A percentile compares a stretch with the other conserved stretches of the same genome.
Conservation (phyloP, 2,797 vertebrate species). For the Myripristis murdjan region DNA sequence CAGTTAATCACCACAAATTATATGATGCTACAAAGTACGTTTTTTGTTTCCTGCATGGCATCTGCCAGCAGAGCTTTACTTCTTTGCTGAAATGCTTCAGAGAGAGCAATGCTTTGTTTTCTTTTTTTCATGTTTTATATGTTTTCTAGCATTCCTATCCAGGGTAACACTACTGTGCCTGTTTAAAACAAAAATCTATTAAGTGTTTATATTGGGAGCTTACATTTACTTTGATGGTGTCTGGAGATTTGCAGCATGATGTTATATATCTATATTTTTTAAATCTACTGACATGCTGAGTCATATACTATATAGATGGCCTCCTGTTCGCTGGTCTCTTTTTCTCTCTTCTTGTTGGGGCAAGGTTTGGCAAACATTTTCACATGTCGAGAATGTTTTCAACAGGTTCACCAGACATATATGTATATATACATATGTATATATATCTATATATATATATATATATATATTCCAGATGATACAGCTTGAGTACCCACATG, state of each 20-base stretch:
- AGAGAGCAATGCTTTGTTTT: constrained; percentile 64
- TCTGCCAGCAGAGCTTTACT: constrained; percentile 72
- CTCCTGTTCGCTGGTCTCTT: constrained; percentile 54
- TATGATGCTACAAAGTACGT: not conserved
- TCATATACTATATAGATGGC: constrained; percentile 59
- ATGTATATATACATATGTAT: too few relatives aligned
- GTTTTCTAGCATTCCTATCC: constrained; percentile 87
- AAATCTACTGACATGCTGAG: constrained; percentile 73
- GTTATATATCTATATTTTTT: constrained; percentile 79
- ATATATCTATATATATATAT: too few relatives aligned
- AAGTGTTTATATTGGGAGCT: constrained; percentile 80
- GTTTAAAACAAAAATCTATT: constrained; percentile 79
- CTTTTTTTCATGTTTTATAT: constrained; percentile 73
- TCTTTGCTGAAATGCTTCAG: constrained; percentile 61
- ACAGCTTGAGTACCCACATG: constrained; percentile 10
- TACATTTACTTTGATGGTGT: constrained; percentile 69
- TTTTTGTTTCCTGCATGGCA: constrained; percentile 49
- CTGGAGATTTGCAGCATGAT: constrained; percentile 78
- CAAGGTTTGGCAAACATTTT: constrained; percentile 59
- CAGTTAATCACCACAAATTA: constrained; percentile 6
- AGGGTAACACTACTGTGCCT: constrained; percentile 94
- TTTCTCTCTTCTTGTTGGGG: constrained; percentile 18
- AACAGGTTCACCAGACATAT: constrained; percentile 23
- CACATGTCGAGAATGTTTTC: constrained; percentile 35
- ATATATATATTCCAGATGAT: not conserved